phyloP scores from a whole-genome alignment of 1,140 invertebrate species.

The Pristionchus pacificus region DNA sequence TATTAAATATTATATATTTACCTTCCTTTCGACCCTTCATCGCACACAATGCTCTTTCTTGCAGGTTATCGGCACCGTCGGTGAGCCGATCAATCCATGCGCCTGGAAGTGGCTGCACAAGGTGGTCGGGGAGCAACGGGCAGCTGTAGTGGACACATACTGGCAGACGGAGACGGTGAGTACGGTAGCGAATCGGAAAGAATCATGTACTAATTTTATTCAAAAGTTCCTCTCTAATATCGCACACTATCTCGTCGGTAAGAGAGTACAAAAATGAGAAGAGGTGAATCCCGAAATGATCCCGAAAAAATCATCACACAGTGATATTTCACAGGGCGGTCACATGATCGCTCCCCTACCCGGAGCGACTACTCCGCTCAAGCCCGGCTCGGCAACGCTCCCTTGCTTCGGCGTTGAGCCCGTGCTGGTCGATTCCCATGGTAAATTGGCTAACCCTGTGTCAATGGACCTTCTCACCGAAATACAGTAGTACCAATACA shows the following conservation, averaged over 20 bases:
- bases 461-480: not conserved
- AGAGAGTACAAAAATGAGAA: too few species aligned
- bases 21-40: too few species aligned
- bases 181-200: too few species aligned
- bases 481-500: too few species aligned
- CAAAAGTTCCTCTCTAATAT: too few species aligned
- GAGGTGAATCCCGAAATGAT: too few species aligned
- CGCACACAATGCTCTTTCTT: too few species aligned
- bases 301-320: too few species aligned
- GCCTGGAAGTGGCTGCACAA: constrained; percentile 96
- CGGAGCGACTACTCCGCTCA: constrained; percentile 86
- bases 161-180: constrained; percentile 96
- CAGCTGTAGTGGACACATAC: constrained; percentile 90
- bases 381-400: constrained; percentile 88
- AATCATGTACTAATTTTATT: not conserved
- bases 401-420: constrained; percentile 94
- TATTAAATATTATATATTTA: too few species aligned
- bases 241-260: too few species aligned
- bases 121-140: constrained; percentile 67
- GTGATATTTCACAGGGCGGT: constrained; percentile 60
- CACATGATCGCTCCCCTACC: constrained; percentile 86
- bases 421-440: constrained; percentile 77
- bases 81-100: constrained; percentile 95
- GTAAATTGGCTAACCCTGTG: not conserved
- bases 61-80: constrained; percentile 78